Conservation (phyloP, 2,888 invertebrate genomes). For the Cryptops parisi region DNA sequence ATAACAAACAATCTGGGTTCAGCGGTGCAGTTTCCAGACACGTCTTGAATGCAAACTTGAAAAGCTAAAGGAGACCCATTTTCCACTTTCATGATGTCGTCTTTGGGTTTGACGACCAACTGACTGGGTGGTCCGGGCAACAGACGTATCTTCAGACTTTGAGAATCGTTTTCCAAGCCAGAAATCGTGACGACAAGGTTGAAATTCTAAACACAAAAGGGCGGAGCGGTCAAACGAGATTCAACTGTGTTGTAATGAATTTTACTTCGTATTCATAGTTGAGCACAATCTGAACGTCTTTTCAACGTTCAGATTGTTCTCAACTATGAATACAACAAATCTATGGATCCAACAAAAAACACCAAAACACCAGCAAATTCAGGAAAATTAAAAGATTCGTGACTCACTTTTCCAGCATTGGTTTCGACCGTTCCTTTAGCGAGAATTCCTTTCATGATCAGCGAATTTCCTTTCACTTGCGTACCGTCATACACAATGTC, state of each 20-base stretch:
- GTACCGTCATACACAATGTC: conserved; percentile 25
- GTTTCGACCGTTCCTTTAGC: conserved; percentile 26
- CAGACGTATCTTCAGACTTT: conserved; percentile 29
- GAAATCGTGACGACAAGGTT: conserved; percentile 26
- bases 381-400: too few species aligned
- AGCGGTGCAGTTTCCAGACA: conserved; percentile 13
- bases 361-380: too few species aligned
- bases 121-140: conserved; percentile 24
- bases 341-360: too few species aligned
- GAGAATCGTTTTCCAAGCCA: conserved; percentile 25
- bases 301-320: neutral
- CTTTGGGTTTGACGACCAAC: conserved; percentile 8
- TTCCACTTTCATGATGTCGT: conserved; percentile 14
- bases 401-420: conserved; percentile 26
- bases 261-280: too few species aligned
- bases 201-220: conserved; percentile 25
- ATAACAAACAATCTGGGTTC: conserved; percentile 10
- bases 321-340: neutral
- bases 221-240: neutral
- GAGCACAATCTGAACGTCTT: too few species aligned
- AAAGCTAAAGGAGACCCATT: conserved; percentile 13
- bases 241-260: too few species aligned
- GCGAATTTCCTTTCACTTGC: conserved; percentile 24
- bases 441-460: conserved; percentile 27
- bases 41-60: conserved; percentile 12